phyloP scores from a whole-genome alignment of 1,140 invertebrate genomes.

The Pachyrhynchus sulphureomaculatus region DNA sequence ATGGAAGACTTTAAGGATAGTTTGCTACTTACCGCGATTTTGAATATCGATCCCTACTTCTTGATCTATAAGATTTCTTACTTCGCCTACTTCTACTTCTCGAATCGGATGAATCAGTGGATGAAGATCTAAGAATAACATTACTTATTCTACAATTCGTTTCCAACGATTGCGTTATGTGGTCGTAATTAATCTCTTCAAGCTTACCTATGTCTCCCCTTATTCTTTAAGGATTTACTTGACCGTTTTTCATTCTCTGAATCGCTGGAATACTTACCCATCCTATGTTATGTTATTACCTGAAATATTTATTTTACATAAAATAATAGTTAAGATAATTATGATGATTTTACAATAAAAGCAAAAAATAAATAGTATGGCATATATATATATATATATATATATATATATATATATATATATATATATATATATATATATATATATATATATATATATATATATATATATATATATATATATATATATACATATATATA shows the following conservation, averaged over 20 bases:
- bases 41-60: constrained; percentile 24
- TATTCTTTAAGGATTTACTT: constrained; percentile 41
- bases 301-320: too few species aligned
- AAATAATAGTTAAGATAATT: too few species aligned
- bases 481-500: too few species aligned
- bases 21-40: constrained; percentile 10
- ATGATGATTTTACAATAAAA: too few species aligned
- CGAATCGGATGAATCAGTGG: constrained; percentile 40
- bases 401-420: too few species aligned
- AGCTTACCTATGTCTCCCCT: constrained; percentile 42
- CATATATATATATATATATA: too few species aligned
- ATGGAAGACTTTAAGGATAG: too few species aligned
- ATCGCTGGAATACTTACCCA: constrained; percentile 49
- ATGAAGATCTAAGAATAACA: constrained; percentile 37
- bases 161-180: constrained; percentile 3
- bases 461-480: too few species aligned
- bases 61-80: constrained; percentile 34
- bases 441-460: too few species aligned
- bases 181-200: constrained; percentile 13
- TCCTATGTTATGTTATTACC: not conserved
- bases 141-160: constrained; percentile 20
- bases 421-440: too few species aligned
- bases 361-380: too few species aligned
- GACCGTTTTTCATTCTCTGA: constrained; percentile 43
- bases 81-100: constrained; percentile 32